These are phyloP conservation scores for Gobiocypris rarus DNA, from an alignment of 2,113 vertebrate genomes.

Conservation along the genomic window DNA sequence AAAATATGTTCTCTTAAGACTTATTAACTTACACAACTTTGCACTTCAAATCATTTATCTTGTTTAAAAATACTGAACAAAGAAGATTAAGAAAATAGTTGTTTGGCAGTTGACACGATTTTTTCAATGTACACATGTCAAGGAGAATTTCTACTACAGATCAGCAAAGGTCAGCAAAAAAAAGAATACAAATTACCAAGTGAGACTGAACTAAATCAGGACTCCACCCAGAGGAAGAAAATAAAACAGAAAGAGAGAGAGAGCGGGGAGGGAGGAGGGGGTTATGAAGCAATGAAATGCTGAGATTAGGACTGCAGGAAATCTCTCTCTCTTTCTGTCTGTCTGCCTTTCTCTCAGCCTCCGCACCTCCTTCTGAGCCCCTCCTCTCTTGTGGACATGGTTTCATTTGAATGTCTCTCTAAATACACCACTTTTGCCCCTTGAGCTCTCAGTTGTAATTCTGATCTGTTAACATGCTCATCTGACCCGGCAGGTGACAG, in stretches of 20 bases:
- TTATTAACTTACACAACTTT: not conserved
- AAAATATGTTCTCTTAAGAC: not conserved
- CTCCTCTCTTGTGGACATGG: slow-evolving; percentile 31
- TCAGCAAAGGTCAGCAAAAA: not conserved
- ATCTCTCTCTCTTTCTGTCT: slow-evolving; percentile 17
- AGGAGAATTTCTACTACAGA: not conserved
- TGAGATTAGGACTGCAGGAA: slow-evolving; percentile 22
- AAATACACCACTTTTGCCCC: slow-evolving; percentile 22
- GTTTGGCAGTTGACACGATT: not conserved
- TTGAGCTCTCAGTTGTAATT: slow-evolving; percentile 35
- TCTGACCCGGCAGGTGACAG: slow-evolving; percentile 22
- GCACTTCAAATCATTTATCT: not conserved
- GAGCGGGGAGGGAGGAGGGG: not conserved
- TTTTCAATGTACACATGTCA: not conserved
- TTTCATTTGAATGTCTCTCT: slow-evolving; percentile 38
- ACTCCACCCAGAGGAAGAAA: slow-evolving; percentile 18
- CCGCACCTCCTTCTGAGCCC: slow-evolving; percentile 35
- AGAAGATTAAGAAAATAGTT: not conserved
- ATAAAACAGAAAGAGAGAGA: not conserved
- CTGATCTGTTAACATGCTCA: slow-evolving; percentile 25
- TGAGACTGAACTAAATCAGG: not conserved
- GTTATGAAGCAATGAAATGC: slow-evolving; percentile 26
- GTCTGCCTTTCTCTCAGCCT: slow-evolving; percentile 15
- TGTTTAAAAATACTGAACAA: not conserved
- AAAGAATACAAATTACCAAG: not conserved